Base-by-base conservation (phyloP, 2,113 vertebrate species). In the Hypocryptadius cinnamomeus region DNA sequence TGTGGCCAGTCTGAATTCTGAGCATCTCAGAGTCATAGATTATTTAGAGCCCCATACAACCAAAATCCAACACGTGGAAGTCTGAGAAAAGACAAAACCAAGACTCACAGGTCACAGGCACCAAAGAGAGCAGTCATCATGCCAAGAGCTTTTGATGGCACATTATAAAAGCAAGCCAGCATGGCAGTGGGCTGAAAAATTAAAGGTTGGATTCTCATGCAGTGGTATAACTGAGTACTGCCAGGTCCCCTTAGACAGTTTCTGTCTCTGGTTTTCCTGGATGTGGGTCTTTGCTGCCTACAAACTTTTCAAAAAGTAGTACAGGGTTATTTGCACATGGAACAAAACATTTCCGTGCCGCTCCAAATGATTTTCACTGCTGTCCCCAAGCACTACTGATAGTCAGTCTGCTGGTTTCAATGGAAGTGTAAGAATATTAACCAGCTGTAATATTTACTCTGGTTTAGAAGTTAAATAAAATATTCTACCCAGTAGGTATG, bases 271-370 rank as follows among this genome's bases (percentile, higher is more conserved):
- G 8, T 84, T 59, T 63, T 47, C 24, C n/a, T 64, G 44, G 28
- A 44, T 11, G 2, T 9, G 8, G 28, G 54, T 11, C 12, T 71
- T 48, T 77, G 33, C 27, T 73, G n/a, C 24, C 47, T 39, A 20
- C 0, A 3, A 15, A 44, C 51, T 65, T 64, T 20, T 45, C 37
- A 47, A 21, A 24, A 31, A 31, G 39, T 13, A 37, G 6, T 10
- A 9, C 7, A 35, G 25, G 10, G 5, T 56, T 80, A 51, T 51
- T 50, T 47, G 27, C n/a, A 47, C 1, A 2, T 0, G 2, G 54
- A 83, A 68, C 39, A 64, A 64, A 60, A 86, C 13, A 21, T 9
- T 70, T 72, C 22, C 3, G 1, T 40, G n/a, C 39, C 0, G 2
- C 25, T 81, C 51, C 57, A 48, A 87, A 73, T 35, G 0, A 35